Evolutionary conservation across 2,888 invertebrate species (phyloP).

Genomic region (Andricus quercusramuli): DNA sequence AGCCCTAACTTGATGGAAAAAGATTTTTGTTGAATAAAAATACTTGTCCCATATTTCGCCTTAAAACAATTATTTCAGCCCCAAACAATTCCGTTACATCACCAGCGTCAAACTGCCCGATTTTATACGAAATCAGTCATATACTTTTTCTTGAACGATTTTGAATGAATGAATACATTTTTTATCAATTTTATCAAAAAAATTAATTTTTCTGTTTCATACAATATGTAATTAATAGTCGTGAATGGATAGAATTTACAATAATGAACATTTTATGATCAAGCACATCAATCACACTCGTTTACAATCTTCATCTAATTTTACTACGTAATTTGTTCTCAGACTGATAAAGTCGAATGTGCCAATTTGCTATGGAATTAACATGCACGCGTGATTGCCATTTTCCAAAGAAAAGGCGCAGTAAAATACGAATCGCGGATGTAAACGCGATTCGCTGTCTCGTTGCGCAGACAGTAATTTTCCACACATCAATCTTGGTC

Average conservation of each 20-base stretch:
- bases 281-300: conserved; percentile 20
- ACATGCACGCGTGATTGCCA: conserved; percentile 29
- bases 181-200: background rate
- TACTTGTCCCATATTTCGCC: no score
- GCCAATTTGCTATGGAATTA: conserved; percentile 36
- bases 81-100: no score
- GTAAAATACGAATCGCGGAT: conserved; percentile 26
- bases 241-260: conserved; percentile 1
- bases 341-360: conserved; percentile 28
- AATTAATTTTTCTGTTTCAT: conserved; percentile 5
- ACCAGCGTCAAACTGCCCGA: no score
- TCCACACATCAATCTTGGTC: conserved; percentile 20
- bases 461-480: conserved; percentile 10
- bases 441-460: conserved; percentile 18
- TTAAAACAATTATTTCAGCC: no score
- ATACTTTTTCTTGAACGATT: no score
- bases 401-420: conserved; percentile 34
- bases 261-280: conserved; percentile 19
- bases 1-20: no score
- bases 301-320: conserved; percentile 27
- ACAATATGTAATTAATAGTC: background rate
- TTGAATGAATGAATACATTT: no score
- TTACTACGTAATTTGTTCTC: conserved; percentile 16
- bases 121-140: no score
- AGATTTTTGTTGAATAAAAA: no score